These are phyloP conservation scores for Gobio gobio DNA, from an alignment of 2,113 vertebrate genomes.

Conservation along the genomic window DNA sequence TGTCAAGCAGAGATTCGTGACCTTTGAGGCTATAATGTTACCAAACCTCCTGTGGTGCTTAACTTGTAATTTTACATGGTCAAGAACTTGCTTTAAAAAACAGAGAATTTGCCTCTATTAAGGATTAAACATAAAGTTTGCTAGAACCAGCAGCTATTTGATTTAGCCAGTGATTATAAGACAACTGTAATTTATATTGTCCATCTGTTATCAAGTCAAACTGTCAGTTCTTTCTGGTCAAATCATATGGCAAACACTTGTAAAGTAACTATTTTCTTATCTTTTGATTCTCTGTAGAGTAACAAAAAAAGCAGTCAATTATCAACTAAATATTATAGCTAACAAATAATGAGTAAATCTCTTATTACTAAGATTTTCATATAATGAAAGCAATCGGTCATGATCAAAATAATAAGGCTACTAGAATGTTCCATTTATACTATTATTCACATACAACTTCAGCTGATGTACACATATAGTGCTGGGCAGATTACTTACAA, in stretches of 20 bases:
- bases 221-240: neutral
- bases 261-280: neutral
- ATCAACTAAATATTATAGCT: neutral
- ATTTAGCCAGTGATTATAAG: neutral
- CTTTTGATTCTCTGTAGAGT: neutral
- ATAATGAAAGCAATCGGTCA: neutral
- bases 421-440: neutral
- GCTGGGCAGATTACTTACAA: too few relatives aligned
- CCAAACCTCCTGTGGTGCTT: neutral
- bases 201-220: neutral
- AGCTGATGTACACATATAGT: too few relatives aligned
- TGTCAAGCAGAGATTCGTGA: neutral
- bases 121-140: neutral
- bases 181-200: neutral
- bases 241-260: neutral
- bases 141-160: neutral
- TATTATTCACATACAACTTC: neutral
- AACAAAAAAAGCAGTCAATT: neutral
- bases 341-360: neutral
- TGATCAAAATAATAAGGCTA: neutral
- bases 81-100: conserved; percentile 43
- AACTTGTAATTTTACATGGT: conserved; percentile 63
- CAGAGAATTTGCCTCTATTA: neutral
- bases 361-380: neutral
- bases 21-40: neutral